A percentile compares a stretch with the other conserved stretches of the same genome.
phyloP scores from a whole-genome alignment of 2,888 invertebrate genomes.

The Phaonia tiefii region DNA sequence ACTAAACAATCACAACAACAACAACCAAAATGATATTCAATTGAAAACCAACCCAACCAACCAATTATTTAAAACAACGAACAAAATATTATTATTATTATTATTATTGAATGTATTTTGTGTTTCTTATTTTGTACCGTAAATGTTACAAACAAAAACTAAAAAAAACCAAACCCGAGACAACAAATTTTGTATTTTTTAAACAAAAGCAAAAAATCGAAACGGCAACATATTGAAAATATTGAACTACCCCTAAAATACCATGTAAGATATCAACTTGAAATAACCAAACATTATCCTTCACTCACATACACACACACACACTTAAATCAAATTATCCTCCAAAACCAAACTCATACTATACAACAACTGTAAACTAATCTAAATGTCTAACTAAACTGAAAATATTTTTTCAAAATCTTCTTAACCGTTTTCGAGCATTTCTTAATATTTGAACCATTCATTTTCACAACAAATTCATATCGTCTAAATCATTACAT shows the following conservation, averaged over 20 bases:
- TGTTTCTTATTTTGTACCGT: constrained; percentile 56
- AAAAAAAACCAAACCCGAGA: neutral
- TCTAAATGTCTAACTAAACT: constrained; percentile 54
- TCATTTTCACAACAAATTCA: no score
- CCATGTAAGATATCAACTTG: constrained; percentile 23
- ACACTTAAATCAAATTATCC: no score
- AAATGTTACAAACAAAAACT: neutral
- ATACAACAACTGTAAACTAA: constrained; percentile 12
- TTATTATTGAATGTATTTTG: constrained; percentile 54
- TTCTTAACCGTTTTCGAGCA: no score
- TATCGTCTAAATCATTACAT: no score
- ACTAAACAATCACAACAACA: constrained; percentile 32
- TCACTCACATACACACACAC: no score
- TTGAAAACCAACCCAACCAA: constrained; percentile 66
- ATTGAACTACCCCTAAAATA: neutral
- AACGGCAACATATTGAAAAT: neutral
- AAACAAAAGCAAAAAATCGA: constrained; percentile 5
- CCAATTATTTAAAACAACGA: constrained; percentile 65
- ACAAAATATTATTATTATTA: constrained; percentile 40
- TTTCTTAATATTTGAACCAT: constrained; percentile 16
- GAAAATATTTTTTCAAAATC: neutral
- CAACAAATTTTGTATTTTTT: constrained; percentile 43
- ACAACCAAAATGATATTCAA: constrained; percentile 50
- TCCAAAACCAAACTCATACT: constrained; percentile 5
- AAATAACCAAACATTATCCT: no score